These are phyloP conservation scores for Sander lucioperca DNA, from an alignment of 2,113 vertebrate species.

Conservation along the genomic window DNA sequence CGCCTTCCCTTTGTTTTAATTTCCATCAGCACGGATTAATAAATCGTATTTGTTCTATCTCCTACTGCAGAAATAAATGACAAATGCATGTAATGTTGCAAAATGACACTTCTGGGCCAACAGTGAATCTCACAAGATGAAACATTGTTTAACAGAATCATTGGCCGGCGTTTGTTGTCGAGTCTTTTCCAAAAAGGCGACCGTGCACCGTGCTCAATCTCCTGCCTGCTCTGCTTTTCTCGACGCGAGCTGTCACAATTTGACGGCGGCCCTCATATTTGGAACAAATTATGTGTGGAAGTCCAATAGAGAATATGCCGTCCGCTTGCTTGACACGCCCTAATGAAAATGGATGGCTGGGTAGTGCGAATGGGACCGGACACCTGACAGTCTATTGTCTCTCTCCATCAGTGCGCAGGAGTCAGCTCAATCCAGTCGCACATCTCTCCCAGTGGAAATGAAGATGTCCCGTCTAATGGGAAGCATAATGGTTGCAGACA, in stretches of 20 bases:
- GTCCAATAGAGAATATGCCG: constrained; percentile 62
- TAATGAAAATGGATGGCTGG: constrained; percentile 82
- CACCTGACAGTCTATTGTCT: constrained; percentile 78
- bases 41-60: constrained; percentile 66
- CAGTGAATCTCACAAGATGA: constrained; percentile 59
- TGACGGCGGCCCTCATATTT: constrained; percentile 39
- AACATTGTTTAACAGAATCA: constrained; percentile 43
- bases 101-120: constrained; percentile 74
- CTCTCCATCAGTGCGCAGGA: constrained; percentile 66
- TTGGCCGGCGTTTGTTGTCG: constrained; percentile 29
- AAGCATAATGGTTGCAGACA: constrained; percentile 77
- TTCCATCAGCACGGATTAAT: constrained; percentile 61
- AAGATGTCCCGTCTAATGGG: constrained; percentile 75
- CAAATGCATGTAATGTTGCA: constrained; percentile 53
- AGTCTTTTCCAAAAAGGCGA: constrained; percentile 43
- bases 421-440: constrained; percentile 56
- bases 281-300: constrained; percentile 68
- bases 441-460: constrained; percentile 73
- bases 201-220: constrained; percentile 42
- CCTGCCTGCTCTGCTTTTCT: constrained; percentile 9
- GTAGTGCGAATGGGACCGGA: constrained; percentile 58
- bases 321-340: constrained; percentile 61
- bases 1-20: constrained; percentile 43
- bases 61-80: constrained; percentile 57
- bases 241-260: constrained; percentile 48